These are phyloP conservation scores for Myotis myotis DNA, from an alignment of 2,797 vertebrate genomes.

Conservation along the genomic window DNA sequence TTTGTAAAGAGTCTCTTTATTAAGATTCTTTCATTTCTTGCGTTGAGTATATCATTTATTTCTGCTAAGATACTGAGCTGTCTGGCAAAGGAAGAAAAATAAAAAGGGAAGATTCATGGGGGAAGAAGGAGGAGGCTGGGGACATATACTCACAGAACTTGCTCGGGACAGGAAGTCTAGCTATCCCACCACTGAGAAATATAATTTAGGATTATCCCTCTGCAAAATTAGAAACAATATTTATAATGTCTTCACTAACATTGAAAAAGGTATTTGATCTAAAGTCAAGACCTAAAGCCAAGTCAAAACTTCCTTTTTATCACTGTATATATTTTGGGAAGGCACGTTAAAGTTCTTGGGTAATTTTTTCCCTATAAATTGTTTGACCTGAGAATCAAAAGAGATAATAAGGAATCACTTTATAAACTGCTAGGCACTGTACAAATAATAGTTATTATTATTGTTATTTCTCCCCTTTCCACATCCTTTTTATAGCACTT, in stretches of 20 bases:
- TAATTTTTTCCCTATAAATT: not conserved
- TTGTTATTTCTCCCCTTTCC: not conserved
- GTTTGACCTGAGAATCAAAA: not conserved
- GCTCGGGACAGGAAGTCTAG: not conserved
- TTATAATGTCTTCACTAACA: not conserved
- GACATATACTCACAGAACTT: not conserved
- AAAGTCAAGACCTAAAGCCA: not conserved
- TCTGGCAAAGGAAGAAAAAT: not conserved
- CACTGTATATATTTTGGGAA: not conserved
- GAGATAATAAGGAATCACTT: not conserved
- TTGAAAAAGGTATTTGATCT: not conserved
- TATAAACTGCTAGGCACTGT: not conserved
- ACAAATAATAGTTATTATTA: not conserved
- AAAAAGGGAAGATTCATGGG: not conserved
- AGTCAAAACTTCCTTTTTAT: not conserved
- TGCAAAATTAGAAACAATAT: not conserved
- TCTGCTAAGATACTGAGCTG: not conserved
- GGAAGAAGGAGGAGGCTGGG: not conserved
- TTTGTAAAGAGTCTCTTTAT: not conserved
- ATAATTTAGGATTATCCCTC: not conserved
- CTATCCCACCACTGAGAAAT: not conserved
- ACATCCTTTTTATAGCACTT: not conserved
- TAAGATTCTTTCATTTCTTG: not conserved
- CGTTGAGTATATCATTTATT: not conserved
- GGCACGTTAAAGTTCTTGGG: not conserved